Base-by-base conservation (phyloP, 2,113 vertebrate genomes). In the Otis tarda region DNA sequence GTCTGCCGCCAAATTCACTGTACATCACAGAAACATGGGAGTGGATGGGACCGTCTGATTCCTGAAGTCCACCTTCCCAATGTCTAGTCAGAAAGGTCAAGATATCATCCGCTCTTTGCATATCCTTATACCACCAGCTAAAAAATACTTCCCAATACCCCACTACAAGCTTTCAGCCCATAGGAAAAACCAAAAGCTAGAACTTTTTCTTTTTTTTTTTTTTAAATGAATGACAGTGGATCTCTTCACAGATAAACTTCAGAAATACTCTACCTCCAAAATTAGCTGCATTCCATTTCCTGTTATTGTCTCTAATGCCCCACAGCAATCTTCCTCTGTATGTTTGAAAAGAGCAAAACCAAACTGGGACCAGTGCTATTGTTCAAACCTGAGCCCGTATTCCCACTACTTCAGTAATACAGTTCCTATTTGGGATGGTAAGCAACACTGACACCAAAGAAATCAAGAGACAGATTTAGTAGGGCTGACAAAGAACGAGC, bases 361-460 rank as follows among this genome's bases (percentile, higher is more conserved):
- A 50, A 86, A 37, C 31, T 63, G 43, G 18, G 43, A 69, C 57
- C 33, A n/a, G 37, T 21, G 30, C 53, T 73, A 1, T 41, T 80
- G 56, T 83, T 85, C 74, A 60, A 71, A 60, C 61, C 57, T 47
- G 57, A 94, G 70, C 24, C 61, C 35, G 24, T 57, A 89, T 85
- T 82, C 61, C 43, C 69, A 43, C 53, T 76, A 33, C 17, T 82
- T 84, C 39, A 77, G 39, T 39, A 53, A 68, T 39, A 50, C 57
- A 35, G 35, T 60, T 96, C 83, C 79, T 68, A 0, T 95, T 77
- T 82, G 79, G 47, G 35, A 77, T 87, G 50, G 50, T 53, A 84
- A 73, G 53, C 57, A 87, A 56, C 68, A 90, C n/a, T 68, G 59
- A 91, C 77, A 90, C 70, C 31, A 61, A 81, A 70, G 81, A 83